phyloP scores from a whole-genome alignment of 2,888 invertebrate genomes.

The Xestia sexstrigata region DNA sequence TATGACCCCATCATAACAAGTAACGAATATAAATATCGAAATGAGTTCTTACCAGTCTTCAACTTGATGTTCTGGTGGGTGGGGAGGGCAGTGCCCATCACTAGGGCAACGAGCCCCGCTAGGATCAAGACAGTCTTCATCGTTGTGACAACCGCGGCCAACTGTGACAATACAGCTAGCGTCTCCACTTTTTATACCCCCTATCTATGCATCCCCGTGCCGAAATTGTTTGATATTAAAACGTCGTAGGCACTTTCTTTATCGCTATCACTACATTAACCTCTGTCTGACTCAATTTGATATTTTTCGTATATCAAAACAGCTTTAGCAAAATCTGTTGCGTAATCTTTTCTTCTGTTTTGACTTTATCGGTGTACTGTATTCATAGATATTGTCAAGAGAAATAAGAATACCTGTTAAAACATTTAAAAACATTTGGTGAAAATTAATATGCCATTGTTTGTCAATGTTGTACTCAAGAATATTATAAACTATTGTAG shows the following conservation, averaged over 20 bases:
- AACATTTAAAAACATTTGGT: background rate
- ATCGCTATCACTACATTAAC: conserved; percentile 37
- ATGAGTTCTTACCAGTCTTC: conserved; percentile 46
- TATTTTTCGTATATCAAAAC: conserved; percentile 29
- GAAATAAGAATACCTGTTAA: background rate
- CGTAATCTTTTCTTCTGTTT: conserved; percentile 25
- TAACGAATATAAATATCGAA: background rate
- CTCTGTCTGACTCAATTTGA: conserved; percentile 33
- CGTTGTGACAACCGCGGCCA: conserved; percentile 66
- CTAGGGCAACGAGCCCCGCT: conserved; percentile 76
- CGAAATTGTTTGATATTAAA: background rate
- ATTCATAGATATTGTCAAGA: background rate
- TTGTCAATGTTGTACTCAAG: background rate
- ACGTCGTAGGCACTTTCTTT: conserved; percentile 23
- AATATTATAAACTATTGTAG: background rate
- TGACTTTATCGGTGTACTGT: conserved; percentile 1
- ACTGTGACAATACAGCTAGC: conserved; percentile 66
- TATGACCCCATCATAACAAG: background rate
- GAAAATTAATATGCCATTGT: background rate
- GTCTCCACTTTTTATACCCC: conserved; percentile 49
- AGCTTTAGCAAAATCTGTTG: conserved; percentile 22
- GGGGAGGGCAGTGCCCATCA: conserved; percentile 68
- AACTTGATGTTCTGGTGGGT: conserved; percentile 65
- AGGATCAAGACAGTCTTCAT: conserved; percentile 82
- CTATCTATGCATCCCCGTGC: conserved; percentile 8